phyloP scores from a whole-genome alignment of 2,113 vertebrate genomes.

The Cheilinus undulatus region DNA sequence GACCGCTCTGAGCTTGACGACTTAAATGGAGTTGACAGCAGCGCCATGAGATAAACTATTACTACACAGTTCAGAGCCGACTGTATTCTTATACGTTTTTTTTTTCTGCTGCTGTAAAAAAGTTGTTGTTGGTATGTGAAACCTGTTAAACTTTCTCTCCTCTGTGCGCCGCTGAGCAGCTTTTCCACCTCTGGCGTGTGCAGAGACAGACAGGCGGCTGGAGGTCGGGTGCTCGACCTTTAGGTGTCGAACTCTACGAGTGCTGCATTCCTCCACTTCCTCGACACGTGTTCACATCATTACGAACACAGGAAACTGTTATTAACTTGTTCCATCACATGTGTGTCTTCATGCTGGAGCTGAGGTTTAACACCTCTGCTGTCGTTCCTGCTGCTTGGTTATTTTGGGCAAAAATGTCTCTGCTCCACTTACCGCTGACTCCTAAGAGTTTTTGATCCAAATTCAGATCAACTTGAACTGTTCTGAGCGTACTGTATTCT shows the following conservation, averaged over 20 bases:
- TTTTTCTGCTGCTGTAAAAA: background rate
- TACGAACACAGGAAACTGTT: slow-evolving; percentile 23
- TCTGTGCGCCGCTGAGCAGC: background rate
- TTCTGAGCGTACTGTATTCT: no score
- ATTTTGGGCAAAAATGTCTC: no score
- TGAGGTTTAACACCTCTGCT: background rate
- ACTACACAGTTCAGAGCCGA: no score
- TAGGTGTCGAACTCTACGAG: slow-evolving; percentile 22
- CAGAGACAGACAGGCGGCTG: background rate
- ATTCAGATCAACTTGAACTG: no score
- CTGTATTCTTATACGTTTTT: no score
- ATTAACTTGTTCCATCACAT: slow-evolving; percentile 14
- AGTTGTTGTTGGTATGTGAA: background rate
- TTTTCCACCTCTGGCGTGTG: background rate
- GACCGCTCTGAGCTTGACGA: no score
- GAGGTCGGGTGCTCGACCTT: slow-evolving; percentile 30
- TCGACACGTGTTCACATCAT: slow-evolving; percentile 35
- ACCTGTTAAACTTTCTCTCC: background rate
- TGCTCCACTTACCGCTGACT: no score
- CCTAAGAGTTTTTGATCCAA: no score
- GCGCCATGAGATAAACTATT: no score
- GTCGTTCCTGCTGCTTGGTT: background rate
- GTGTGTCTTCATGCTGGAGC: background rate
- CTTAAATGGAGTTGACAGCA: no score
- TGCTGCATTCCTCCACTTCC: slow-evolving; percentile 22